These are phyloP conservation scores for Cataglyphis altisquamis DNA, from an alignment of 2,888 invertebrate genomes.

Conservation along the genomic window DNA sequence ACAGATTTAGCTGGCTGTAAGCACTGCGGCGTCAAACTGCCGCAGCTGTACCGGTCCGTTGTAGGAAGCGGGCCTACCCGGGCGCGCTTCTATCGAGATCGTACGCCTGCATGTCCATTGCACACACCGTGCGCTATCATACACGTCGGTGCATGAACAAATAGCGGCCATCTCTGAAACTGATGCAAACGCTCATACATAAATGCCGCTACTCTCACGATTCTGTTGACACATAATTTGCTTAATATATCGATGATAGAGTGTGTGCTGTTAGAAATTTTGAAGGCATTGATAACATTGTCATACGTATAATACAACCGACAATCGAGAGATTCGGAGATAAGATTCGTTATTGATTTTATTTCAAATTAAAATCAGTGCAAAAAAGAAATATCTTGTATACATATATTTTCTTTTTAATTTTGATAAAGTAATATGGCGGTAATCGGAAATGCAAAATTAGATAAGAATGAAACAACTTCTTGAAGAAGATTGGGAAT, in stretches of 20 bases:
- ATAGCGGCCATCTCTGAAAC: constrained; percentile 52
- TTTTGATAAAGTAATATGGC: neutral
- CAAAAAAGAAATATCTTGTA: neutral
- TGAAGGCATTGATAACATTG: constrained; percentile 21
- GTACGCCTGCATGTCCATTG: constrained; percentile 50
- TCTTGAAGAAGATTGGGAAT: neutral
- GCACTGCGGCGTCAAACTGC: constrained; percentile 37
- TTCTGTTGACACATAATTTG: constrained; percentile 16
- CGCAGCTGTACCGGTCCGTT: neutral
- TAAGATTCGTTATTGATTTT: neutral
- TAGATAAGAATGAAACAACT: neutral
- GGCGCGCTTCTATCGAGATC: constrained; percentile 38
- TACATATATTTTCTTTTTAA: neutral
- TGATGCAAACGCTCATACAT: constrained; percentile 46
- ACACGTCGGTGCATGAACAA: constrained; percentile 53
- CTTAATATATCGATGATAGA: constrained; percentile 43
- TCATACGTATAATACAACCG: neutral
- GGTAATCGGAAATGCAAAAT: neutral
- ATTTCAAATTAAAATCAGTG: neutral
- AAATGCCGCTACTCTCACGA: constrained; percentile 28
- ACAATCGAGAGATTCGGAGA: neutral
- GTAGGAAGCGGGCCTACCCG: constrained; percentile 35
- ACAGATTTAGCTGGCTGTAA: constrained; percentile 43
- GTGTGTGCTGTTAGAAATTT: constrained; percentile 26
- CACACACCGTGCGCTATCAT: constrained; percentile 43